Evolutionary conservation across 2,888 invertebrate species (phyloP).

Genomic region (Watsonalla cultraria): DNA sequence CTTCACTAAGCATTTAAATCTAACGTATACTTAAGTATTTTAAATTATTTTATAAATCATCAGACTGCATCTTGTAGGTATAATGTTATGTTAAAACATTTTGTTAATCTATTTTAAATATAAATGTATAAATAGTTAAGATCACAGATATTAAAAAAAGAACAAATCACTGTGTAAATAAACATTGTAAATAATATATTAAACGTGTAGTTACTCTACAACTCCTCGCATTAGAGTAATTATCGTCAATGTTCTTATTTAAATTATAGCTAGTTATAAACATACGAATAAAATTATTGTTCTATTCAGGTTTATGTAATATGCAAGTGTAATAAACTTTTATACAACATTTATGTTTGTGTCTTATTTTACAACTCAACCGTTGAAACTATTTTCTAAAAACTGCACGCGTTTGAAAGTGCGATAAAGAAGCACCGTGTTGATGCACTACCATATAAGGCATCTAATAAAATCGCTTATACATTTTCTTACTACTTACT

Average conservation of each 20-base stretch:
- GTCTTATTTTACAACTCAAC: conserved; percentile 2
- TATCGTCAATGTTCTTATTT: conserved; percentile 45
- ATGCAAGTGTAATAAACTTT: conserved; percentile 33
- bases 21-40: conserved; percentile 27
- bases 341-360: conserved; percentile 18
- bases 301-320: conserved; percentile 29
- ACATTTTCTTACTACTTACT: too few species aligned
- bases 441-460: too few species aligned
- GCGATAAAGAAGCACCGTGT: too few species aligned
- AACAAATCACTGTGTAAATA: conserved; percentile 16
- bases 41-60: conserved; percentile 36
- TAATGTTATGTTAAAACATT: not conserved
- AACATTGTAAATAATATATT: conserved; percentile 18
- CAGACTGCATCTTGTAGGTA: conserved; percentile 54
- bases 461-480: too few species aligned
- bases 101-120: conserved; percentile 14
- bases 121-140: conserved; percentile 4
- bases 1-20: conserved; percentile 85
- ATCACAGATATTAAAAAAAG: too few species aligned
- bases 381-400: conserved; percentile 21
- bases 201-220: conserved; percentile 14
- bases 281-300: conserved; percentile 1
- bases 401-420: too few species aligned
- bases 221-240: conserved; percentile 57
- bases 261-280: conserved; percentile 9